phyloP scores from a whole-genome alignment of 2,113 vertebrate genomes.

The Tympanuchus pallidicinctus region DNA sequence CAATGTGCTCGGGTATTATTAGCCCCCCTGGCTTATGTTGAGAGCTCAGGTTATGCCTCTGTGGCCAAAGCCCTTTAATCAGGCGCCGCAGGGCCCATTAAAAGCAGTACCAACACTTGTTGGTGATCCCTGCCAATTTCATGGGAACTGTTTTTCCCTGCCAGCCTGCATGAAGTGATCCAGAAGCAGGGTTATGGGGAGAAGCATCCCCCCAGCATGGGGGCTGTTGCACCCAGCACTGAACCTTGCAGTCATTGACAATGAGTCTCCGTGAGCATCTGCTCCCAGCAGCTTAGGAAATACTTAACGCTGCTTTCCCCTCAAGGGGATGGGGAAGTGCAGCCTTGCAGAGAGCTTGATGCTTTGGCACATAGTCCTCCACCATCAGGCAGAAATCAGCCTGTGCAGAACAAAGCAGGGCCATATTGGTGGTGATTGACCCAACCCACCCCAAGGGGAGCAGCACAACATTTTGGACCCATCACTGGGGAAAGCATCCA shows the following conservation, averaged over 20 bases:
- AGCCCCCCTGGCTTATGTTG: not conserved
- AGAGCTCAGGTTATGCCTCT: not conserved
- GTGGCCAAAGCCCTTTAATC: not conserved
- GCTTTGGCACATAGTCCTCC: fast-evolving
- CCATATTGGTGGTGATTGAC: fast-evolving
- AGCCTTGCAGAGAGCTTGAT: fast-evolving
- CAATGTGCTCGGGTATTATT: not conserved
- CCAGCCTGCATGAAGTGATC: not conserved
- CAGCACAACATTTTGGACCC: not conserved
- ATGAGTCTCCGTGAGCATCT: fast-evolving
- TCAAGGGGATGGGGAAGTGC: not conserved
- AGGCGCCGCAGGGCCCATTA: not conserved
- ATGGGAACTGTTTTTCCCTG: not conserved
- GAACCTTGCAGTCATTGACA: not conserved
- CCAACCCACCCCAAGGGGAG: not conserved
- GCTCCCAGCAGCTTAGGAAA: not conserved
- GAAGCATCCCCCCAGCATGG: fast-evolving
- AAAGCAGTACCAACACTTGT: not conserved
- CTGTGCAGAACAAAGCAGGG: fast-evolving
- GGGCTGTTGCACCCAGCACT: not conserved
- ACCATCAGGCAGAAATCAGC: not conserved
- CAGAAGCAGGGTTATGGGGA: not conserved
- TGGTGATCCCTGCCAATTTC: not conserved
- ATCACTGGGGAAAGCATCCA: fast-evolving
- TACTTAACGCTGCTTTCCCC: not conserved